A percentile compares a stretch with the other conserved stretches of the same genome.
Conservation (phyloP, 1,140 invertebrate species). For the Drosophila kurseongensis region DNA sequence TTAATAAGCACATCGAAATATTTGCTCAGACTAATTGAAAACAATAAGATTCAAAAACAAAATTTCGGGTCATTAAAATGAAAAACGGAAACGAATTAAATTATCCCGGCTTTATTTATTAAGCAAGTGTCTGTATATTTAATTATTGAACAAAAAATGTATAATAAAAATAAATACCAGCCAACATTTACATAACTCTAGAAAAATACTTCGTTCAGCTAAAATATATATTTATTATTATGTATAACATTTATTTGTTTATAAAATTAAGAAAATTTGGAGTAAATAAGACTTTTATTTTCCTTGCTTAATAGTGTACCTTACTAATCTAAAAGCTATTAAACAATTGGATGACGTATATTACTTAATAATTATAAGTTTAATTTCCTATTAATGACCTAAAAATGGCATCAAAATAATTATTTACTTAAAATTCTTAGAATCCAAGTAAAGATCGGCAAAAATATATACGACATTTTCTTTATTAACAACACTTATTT, state of each 20-base stretch:
- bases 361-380: neutral
- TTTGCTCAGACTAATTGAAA: neutral
- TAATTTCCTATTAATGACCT: neutral
- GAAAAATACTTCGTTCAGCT: no score
- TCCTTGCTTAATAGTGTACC: no score
- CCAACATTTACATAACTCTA: neutral
- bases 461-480: no score
- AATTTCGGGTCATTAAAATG: slow-evolving; percentile 5
- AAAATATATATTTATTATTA: no score
- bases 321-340: neutral
- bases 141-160: no score
- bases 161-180: neutral
- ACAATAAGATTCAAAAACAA: neutral
- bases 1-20: neutral
- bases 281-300: no score
- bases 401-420: neutral
- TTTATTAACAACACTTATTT: no score
- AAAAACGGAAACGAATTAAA: slow-evolving; percentile 3
- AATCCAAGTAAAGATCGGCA: neutral
- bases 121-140: neutral
- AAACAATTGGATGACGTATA: neutral
- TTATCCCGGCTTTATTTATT: neutral
- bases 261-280: no score
- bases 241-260: no score
- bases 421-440: neutral